Evolutionary conservation across 2,113 vertebrate genomes (phyloP).

Genomic region (Oryctolagus cuniculus): DNA sequence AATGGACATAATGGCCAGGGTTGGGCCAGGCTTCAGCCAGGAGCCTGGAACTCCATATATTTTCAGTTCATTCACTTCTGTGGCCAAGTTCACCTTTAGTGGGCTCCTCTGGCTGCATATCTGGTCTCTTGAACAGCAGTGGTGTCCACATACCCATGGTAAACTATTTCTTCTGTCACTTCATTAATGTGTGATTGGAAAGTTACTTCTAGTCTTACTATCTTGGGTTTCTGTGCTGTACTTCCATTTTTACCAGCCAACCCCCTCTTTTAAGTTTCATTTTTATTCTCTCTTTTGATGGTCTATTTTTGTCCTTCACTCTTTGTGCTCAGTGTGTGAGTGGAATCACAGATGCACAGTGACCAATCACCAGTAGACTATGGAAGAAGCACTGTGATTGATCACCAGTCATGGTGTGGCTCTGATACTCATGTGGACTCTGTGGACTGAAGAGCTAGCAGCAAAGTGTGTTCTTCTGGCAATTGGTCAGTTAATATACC

Average conservation of each 20-base stretch:
- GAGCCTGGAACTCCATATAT: too few species aligned
- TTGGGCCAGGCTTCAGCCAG: too few species aligned
- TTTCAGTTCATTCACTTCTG: rapidly evolving
- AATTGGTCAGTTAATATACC: neutral
- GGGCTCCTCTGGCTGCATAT: neutral
- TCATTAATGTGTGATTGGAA: neutral
- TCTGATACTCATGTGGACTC: neutral
- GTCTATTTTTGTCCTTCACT: neutral
- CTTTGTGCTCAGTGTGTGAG: neutral
- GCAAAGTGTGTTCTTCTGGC: neutral
- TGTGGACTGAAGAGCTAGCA: too few species aligned
- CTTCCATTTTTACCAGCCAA: neutral
- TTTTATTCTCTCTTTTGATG: neutral
- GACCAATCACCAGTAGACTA: neutral
- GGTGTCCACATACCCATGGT: neutral
- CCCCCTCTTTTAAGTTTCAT: neutral
- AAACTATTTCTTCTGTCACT: neutral
- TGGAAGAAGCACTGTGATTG: neutral
- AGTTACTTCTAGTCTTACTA: neutral
- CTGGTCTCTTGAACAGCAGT: neutral
- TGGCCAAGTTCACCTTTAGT: neutral
- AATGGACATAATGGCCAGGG: too few species aligned
- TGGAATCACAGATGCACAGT: neutral
- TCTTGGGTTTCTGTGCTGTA: neutral
- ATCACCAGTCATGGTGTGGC: neutral